Percentiles rank a stretch among this genome's conserved stretches.
phyloP scores from a whole-genome alignment of 2,113 vertebrate genomes.

The Syrrhaptes paradoxus region DNA sequence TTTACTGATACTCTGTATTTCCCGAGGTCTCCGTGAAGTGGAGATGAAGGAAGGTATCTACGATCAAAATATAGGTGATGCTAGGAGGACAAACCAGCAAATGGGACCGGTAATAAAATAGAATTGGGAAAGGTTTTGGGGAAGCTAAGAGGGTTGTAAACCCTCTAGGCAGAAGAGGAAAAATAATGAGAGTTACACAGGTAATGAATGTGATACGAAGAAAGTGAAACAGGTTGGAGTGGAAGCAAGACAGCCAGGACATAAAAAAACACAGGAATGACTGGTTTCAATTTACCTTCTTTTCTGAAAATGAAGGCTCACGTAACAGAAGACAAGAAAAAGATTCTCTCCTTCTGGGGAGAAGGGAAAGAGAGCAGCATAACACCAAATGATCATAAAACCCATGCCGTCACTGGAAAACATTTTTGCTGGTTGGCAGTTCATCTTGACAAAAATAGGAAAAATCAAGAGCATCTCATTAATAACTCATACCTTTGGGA shows the following conservation, averaged over 20 bases:
- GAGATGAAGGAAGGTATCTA: neutral
- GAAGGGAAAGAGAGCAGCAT: neutral
- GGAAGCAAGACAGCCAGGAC: neutral
- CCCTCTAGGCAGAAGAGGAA: neutral
- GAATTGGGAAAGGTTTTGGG: neutral
- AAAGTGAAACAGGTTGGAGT: neutral
- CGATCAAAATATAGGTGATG: neutral
- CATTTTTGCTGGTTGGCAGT: neutral
- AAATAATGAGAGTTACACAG: neutral
- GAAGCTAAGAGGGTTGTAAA: neutral
- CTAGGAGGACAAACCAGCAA: neutral
- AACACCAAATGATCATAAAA: neutral
- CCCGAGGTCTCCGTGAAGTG: neutral
- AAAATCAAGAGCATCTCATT: neutral
- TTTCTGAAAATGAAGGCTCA: neutral
- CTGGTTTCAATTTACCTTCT: neutral
- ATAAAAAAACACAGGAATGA: neutral
- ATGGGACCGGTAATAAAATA: neutral
- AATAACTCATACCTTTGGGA: neutral
- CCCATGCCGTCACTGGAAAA: neutral
- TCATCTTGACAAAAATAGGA: neutral
- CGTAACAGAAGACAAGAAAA: neutral
- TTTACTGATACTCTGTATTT: neutral
- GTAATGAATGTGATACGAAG: neutral
- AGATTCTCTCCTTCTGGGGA: neutral